Evolutionary conservation across 1,140 invertebrate species (phyloP).

Genomic region (Agrilus planipennis): DNA sequence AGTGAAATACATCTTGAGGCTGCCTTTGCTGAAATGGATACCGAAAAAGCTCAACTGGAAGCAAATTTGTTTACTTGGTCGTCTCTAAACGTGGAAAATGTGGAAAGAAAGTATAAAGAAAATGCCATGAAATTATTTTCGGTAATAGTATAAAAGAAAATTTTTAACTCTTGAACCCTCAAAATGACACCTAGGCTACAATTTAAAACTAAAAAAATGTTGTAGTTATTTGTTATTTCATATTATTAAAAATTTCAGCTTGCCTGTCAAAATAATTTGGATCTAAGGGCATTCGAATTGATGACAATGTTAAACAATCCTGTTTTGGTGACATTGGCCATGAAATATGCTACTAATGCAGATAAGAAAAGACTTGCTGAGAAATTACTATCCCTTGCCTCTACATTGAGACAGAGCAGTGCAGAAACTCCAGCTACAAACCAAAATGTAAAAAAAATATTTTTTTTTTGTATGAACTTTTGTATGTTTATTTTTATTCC

Average conservation of each 20-base stretch:
- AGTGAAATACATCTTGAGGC: conserved; percentile 55
- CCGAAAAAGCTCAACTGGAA: conserved; percentile 74
- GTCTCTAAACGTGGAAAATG: conserved; percentile 44
- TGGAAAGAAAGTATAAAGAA: conserved; percentile 54
- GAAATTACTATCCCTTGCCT: conserved; percentile 43
- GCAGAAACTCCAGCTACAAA: conserved; percentile 1
- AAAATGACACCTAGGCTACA: background rate
- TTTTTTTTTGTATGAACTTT: background rate
- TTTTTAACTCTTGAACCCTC: background rate
- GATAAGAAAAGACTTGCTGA: conserved; percentile 67
- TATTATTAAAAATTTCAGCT: too few relatives aligned
- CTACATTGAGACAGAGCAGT: conserved; percentile 17
- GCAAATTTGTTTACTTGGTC: conserved; percentile 56
- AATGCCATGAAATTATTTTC: conserved; percentile 84
- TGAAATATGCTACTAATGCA: conserved; percentile 73
- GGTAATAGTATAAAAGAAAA: conserved; percentile 37
- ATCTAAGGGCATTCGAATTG: conserved; percentile 75
- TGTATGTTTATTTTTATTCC: background rate
- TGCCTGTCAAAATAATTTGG: conserved; percentile 69
- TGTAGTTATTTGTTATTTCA: conserved; percentile 28
- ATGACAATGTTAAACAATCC: conserved; percentile 69
- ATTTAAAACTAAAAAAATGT: too few relatives aligned
- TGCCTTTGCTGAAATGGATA: conserved; percentile 68
- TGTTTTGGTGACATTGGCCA: conserved; percentile 66
- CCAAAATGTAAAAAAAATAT: background rate